Evolutionary conservation across 2,113 vertebrate species (phyloP).

Genomic region (Neopipo cinnamomea): DNA sequence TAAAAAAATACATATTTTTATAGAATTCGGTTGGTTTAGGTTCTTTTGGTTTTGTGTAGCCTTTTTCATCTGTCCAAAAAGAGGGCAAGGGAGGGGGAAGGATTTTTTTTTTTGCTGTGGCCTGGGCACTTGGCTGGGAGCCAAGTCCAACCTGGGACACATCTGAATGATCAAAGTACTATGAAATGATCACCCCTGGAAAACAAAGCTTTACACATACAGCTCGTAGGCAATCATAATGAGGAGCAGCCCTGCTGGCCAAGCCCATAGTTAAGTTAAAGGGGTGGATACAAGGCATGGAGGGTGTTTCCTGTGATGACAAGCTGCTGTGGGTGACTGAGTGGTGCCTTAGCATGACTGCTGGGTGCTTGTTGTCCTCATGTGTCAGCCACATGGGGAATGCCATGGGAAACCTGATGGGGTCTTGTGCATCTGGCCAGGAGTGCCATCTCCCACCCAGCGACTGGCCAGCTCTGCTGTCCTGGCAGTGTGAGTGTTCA

Average conservation of each 20-base stretch:
- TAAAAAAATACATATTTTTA: too few species aligned
- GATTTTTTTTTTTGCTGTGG: too few species aligned
- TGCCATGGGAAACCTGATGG: neutral
- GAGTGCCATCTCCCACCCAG: neutral
- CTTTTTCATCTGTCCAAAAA: too few species aligned
- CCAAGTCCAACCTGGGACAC: too few species aligned
- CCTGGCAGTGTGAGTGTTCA: neutral
- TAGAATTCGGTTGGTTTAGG: too few species aligned
- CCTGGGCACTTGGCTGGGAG: too few species aligned
- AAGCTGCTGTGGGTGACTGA: neutral
- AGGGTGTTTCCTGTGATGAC: neutral
- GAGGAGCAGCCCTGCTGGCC: neutral
- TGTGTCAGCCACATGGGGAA: neutral
- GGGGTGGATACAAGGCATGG: rapidly evolving
- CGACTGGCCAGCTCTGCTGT: neutral
- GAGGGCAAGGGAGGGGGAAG: too few species aligned
- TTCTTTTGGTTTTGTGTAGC: too few species aligned
- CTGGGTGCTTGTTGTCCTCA: neutral
- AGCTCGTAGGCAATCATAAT: neutral
- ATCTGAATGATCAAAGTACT: neutral
- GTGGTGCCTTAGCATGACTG: neutral
- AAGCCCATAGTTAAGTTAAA: neutral
- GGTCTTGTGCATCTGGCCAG: neutral
- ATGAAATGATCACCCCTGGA: neutral
- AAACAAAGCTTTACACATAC: neutral